phyloP scores from a whole-genome alignment of 2,888 invertebrate genomes.

The Pristionchus mayeri region DNA sequence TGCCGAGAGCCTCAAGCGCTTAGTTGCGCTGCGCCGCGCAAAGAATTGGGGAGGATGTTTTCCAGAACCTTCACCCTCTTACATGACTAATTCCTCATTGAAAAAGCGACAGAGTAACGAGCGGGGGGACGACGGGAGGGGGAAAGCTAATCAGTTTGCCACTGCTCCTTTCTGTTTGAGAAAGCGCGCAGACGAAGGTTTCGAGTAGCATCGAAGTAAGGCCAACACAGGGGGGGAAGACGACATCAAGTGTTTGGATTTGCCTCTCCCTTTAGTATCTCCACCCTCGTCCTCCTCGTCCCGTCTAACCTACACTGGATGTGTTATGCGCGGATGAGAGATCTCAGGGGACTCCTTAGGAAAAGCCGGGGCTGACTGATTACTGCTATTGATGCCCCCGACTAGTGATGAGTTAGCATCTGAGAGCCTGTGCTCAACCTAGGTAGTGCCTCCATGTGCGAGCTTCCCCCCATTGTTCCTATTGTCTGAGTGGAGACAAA shows the following conservation, averaged over 20 bases:
- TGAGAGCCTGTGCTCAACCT: background rate
- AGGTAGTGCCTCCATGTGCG: background rate
- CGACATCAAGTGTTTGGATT: constrained; percentile 42
- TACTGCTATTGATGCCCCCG: background rate
- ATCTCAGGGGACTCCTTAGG: constrained; percentile 22
- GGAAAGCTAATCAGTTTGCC: constrained; percentile 39
- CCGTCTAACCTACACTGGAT: constrained; percentile 25
- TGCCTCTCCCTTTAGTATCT: constrained; percentile 40
- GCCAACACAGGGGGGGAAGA: constrained; percentile 23
- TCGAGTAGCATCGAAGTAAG: constrained; percentile 42
- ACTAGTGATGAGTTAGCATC: background rate
- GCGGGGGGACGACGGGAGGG: constrained; percentile 24
- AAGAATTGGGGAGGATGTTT: background rate
- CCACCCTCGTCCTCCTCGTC: background rate
- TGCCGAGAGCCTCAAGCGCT: background rate
- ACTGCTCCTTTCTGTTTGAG: constrained; percentile 38
- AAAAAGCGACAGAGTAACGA: constrained; percentile 5
- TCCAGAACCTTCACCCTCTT: background rate
- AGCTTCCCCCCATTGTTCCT: constrained; percentile 12
- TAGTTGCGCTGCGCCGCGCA: background rate
- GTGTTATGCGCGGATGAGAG: constrained; percentile 25
- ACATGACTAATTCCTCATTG: background rate
- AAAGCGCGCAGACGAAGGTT: constrained; percentile 32
- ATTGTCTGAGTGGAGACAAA: background rate
- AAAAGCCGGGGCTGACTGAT: background rate